Evolutionary conservation across 2,797 vertebrate genomes (phyloP).

Genomic region (Avahi laniger): DNA sequence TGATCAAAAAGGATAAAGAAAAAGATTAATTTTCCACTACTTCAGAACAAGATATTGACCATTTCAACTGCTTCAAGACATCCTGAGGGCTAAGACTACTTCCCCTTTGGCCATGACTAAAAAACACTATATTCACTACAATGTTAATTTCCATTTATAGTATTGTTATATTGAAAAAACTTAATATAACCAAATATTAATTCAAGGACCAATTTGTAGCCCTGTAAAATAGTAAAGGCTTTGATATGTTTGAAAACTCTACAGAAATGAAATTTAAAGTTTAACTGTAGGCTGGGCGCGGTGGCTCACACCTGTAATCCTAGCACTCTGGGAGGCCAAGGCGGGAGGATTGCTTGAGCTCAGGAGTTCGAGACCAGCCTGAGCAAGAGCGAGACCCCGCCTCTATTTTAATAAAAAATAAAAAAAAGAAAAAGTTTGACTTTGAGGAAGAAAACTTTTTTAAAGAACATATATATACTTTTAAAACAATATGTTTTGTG

Average conservation of each 20-base stretch:
- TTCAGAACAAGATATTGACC: not conserved
- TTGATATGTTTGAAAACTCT: slow-evolving; percentile 37
- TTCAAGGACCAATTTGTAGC: slow-evolving; percentile 30
- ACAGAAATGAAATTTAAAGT: slow-evolving; percentile 10
- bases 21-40: slow-evolving; percentile 15
- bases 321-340: too few species aligned
- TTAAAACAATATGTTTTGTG: not conserved
- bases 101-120: not conserved
- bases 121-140: not conserved
- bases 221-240: not conserved
- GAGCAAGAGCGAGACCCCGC: too few species aligned
- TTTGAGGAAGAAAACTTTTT: not conserved
- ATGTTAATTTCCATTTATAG: not conserved
- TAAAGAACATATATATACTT: slow-evolving; percentile 15
- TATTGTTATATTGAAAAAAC: not conserved
- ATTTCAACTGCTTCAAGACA: not conserved
- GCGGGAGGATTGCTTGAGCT: too few species aligned
- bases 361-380: too few species aligned
- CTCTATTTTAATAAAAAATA: too few species aligned
- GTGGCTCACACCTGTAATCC: too few species aligned
- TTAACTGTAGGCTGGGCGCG: not conserved
- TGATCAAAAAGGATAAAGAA: slow-evolving; percentile 11
- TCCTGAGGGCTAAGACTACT: not conserved
- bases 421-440: slow-evolving; percentile 6
- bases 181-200: not conserved